Percentiles rank a stretch among this genome's conserved stretches.
Evolutionary conservation across 2,888 invertebrate species (phyloP).

Genomic region (Leistus spinibarbis): DNA sequence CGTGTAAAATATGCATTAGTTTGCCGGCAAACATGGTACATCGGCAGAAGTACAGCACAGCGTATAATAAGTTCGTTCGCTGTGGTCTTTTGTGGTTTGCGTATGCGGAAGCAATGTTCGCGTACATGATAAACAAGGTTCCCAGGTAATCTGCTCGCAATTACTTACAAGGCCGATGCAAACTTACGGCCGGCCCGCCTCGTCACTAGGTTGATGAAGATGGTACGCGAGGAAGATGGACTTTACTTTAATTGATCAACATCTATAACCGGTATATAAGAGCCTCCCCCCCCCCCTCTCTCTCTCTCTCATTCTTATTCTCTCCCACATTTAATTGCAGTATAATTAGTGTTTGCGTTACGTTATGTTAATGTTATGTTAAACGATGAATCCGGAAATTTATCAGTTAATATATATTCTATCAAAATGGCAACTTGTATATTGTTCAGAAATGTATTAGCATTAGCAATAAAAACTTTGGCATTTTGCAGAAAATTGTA

Average conservation of each 20-base stretch:
- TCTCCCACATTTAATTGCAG: conserved; percentile 16
- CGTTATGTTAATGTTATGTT: too few relatives aligned
- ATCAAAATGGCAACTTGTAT: too few relatives aligned
- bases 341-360: conserved; percentile 24
- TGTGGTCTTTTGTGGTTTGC: background rate
- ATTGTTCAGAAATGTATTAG: too few relatives aligned
- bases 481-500: too few relatives aligned
- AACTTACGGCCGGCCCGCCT: background rate
- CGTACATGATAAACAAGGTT: conserved; percentile 33
- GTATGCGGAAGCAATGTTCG: conserved; percentile 27
- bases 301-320: background rate
- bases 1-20: background rate
- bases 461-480: too few relatives aligned
- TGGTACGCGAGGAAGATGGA: background rate
- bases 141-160: conserved; percentile 29
- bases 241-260: conserved; percentile 27
- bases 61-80: background rate
- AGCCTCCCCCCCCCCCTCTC: background rate
- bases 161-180: conserved; percentile 23
- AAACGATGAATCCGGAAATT: too few relatives aligned
- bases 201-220: background rate
- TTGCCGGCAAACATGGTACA: background rate
- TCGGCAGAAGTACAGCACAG: background rate
- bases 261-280: conserved; percentile 28
- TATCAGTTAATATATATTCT: too few relatives aligned